phyloP scores from a whole-genome alignment of 2,888 invertebrate genomes.

The Drosophila villosipedis region DNA sequence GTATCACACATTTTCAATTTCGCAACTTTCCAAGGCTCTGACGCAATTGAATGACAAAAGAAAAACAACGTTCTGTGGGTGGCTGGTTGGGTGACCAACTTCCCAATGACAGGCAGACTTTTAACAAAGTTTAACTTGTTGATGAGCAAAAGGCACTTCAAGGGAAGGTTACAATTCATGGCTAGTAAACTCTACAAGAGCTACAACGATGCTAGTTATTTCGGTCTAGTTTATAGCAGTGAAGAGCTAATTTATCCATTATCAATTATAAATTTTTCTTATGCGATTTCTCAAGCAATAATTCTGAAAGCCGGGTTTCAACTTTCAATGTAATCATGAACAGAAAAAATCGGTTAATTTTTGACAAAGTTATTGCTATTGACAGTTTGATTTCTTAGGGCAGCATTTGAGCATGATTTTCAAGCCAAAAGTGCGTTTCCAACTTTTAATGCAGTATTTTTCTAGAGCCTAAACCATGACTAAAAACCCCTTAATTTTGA shows the following conservation, averaged over 20 bases:
- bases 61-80: constrained; percentile 40
- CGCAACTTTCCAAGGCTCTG: constrained; percentile 54
- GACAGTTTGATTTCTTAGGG: not conserved
- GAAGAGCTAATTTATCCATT: not conserved
- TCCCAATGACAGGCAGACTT: constrained; percentile 20
- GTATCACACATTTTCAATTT: constrained; percentile 60
- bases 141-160: constrained; percentile 4
- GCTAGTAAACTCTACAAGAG: not conserved
- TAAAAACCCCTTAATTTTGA: not conserved
- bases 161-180: not conserved
- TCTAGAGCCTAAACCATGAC: too few species aligned
- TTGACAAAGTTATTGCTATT: not conserved
- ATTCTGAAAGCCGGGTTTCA: too few species aligned
- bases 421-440: not conserved
- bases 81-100: not conserved
- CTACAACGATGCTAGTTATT: not conserved
- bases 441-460: not conserved
- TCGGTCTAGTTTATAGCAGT: not conserved
- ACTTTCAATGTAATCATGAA: not conserved
- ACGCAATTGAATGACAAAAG: constrained; percentile 54
- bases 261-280: not conserved
- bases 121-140: constrained; percentile 41
- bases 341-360: not conserved
- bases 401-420: not conserved
- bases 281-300: not conserved